Base-by-base conservation (phyloP, 2,797 vertebrate species). In the Eremophila alpestris region DNA sequence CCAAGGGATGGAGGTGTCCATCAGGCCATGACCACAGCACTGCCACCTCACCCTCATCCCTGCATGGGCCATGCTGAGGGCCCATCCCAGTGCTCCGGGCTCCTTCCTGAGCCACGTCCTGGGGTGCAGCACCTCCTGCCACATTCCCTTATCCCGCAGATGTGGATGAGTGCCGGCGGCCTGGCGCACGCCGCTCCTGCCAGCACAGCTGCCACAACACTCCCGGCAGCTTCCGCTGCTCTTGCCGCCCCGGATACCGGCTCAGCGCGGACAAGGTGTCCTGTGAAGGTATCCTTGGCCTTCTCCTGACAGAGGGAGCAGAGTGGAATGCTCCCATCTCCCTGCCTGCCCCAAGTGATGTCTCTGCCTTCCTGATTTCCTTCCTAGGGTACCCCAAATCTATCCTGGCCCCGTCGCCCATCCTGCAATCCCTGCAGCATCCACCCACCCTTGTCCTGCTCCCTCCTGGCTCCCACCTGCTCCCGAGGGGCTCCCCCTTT, bases 161-260 rank as follows among this genome's bases (percentile, higher is more conserved):
- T 80, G 96, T 98, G 22, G 98, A 98, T 1, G 98, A 98, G 60
- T 98, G 98, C 79, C 97, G 97, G 62, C 49, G 96, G 89, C 95
- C 94, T 0, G 96, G 94, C 3, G 88, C 94, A 5, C 97, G 96
- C 81, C 94, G 96, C 15, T 87, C 96, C 29, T 98, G 98, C 80
- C 98, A 98, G 38, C 98, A 98, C 48, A 76, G 95, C 55, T 98
- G 98, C 85, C 98, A 98, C 68, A 98, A 98, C 92, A 97, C 97
- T 0, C 95, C 97, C 3, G 98, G 98, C 93, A 98, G 98, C 77
- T 98, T 97, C 81, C 94, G 97, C 65, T 98, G 98, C 90, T 97
- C 97, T 16, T 98, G 98, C 89, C 94, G 95, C 16, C 97, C 98
- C 0, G 98, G 98, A 26, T 98, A 98, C 92, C 86, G 97, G 38